Conservation (phyloP, 2,113 vertebrate species). For the Asarcornis scutulata region DNA sequence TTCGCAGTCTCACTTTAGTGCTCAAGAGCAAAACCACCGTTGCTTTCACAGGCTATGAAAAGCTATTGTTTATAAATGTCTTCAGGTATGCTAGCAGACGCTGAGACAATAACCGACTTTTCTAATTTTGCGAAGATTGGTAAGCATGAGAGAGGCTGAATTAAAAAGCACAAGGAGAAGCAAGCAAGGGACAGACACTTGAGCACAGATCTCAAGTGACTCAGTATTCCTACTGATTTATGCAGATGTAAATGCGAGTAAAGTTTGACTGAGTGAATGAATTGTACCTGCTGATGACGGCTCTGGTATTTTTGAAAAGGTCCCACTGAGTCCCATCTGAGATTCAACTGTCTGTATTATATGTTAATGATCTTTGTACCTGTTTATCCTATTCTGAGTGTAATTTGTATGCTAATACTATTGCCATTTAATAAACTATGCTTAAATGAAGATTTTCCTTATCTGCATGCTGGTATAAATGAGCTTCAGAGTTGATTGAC, state of each 20-base stretch:
- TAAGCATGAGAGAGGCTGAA: slow-evolving; percentile 55
- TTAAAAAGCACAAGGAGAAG: slow-evolving; percentile 33
- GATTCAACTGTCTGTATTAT: slow-evolving; percentile 60
- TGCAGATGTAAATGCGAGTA: slow-evolving; percentile 16
- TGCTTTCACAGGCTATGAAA: slow-evolving; percentile 25
- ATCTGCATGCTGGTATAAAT: slow-evolving; percentile 36
- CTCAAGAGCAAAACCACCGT: slow-evolving; percentile 6
- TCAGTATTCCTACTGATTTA: slow-evolving; percentile 25
- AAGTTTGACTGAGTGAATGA: slow-evolving; percentile 55
- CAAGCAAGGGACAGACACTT: neutral
- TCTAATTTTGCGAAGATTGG: slow-evolving; percentile 59
- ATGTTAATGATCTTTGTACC: slow-evolving; percentile 69
- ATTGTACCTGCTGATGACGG: slow-evolving; percentile 57
- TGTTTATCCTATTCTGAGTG: slow-evolving; percentile 36
- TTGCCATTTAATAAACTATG: slow-evolving; percentile 59
- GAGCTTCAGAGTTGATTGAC: slow-evolving; percentile 45
- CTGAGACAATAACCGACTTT: slow-evolving; percentile 66
- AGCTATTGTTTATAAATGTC: slow-evolving; percentile 68
- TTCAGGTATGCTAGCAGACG: slow-evolving; percentile 49
- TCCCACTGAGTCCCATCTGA: slow-evolving; percentile 60
- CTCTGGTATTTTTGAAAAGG: slow-evolving; percentile 68
- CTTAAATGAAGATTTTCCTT: slow-evolving; percentile 36
- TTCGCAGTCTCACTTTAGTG: slow-evolving; percentile 4
- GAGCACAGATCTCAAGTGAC: neutral
- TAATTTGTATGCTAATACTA: slow-evolving; percentile 50